Base-by-base conservation (phyloP, 2,888 invertebrate genomes). In the Sinohyriopsis cumingii region DNA sequence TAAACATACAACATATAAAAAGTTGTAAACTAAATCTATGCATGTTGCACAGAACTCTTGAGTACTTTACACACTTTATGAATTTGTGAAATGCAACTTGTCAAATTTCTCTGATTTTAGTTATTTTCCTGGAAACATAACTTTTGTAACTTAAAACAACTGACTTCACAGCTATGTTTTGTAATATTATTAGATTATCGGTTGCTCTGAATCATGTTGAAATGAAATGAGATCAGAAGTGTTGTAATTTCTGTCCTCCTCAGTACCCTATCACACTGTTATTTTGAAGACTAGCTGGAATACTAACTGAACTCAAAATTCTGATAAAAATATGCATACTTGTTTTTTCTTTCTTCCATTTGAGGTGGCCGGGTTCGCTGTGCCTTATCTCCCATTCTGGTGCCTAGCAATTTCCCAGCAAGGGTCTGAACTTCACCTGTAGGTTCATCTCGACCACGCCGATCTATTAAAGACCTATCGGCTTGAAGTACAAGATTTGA, bases 401-500 rank as follows among this genome's bases (percentile, higher is more conserved):
- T 96, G 0, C 96, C 96, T 3, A 92, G 92, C 59, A 99, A 92
- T 89, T 97, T 97, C 7, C 97, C 97, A 61, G 95, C 95, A 82
- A 99, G 93, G 69, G 99, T 96, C 91, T 98, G 93, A 80, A 99
- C 99, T 91, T 99, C 99, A 28, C 99, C 98, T 0, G 99, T 99
- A 0, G 99, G 98, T 91, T 99, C 99, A 97, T 99, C 99, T 83
- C 98, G 93, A 67, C 97, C 96, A 75, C 99, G 93, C 79, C 98
- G 92, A 90, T 99, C 99, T 77, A 99, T 99, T 55, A 99, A 93
- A 63, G 98, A 94, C 56, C 98, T 96, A 92, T 99, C 99, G 70
- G 99, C 99, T 96, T 98, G 98, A 84, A 99, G 92, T 63, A 99
- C 99, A 91, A 99, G 95, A 93, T 99, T 99, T 0, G 99, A 99